Base-by-base conservation (phyloP, 2,888 invertebrate genomes). In the Ennomos quercinarius region DNA sequence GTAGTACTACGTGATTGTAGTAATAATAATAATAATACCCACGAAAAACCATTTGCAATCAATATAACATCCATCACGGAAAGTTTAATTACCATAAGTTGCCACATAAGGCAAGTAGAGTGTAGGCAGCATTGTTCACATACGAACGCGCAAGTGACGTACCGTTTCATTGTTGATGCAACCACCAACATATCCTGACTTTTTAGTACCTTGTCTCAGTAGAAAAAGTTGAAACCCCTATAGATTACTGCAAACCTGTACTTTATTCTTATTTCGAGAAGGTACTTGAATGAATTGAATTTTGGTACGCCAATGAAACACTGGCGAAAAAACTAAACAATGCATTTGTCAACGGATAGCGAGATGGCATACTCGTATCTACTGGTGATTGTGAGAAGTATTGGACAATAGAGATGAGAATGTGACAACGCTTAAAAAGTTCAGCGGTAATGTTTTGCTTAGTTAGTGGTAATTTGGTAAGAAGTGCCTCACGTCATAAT, bases 81-180 rank as follows among this genome's bases (percentile, higher is more conserved):
- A 52, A 51, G 54, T 57, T 60, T 52, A 49, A 60, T 54, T 47
- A 57, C 57, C 63, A 64, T 55, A 58, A 17, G 49, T 50, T 54
- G n/a, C 62, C 50, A 47, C 65, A 74, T 76, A 77, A 71, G 60
- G 67, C 54, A 53, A 57, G 27, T 6, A 27, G 27, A 27, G 61
- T 75, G 78, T 80, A 78, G 80, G 79, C 77, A 78, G 66, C 67
- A 86, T 86, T 88, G 86, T 87, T 87, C 78, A 76, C 77, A 77
- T 71, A 69, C 69, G 61, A 73, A 42, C 50, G 46, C 37, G 39
- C 55, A 46, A 39, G 54, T 55, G 47, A 83, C 78, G 66, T 67
- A 74, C 77, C 77, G 67, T 78, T 77, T 83, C 80, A 82, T 83
- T 85, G 78, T 79, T 65, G 67, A 50, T 55, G 51, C 51, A 55